Evolutionary conservation across 2,113 vertebrate species (phyloP), one percentile per base, ranked within the genome.

Genomic region (Amphiprion percula): DNA sequence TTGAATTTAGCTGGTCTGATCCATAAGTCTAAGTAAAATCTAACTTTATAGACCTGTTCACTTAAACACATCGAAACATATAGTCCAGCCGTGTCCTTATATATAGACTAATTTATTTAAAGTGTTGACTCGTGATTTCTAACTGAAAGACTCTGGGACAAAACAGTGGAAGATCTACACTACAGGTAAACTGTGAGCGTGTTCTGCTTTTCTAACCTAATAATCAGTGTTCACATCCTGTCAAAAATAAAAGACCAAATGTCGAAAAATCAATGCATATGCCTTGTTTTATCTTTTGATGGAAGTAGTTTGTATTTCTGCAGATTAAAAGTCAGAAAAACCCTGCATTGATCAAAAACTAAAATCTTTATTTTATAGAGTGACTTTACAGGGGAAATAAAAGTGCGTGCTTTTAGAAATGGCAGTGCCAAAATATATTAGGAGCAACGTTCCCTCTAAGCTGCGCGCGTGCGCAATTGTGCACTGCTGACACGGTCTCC

Each of bases 201-300:
- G 71, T 49, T 75, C 47, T 33, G 68, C 52, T 68, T 83, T 77
- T 83, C 54, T 80, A 77, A 74, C 55, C 54, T 61, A 4, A 65
- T 23, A 46, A 73, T 37, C 33, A 58, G 62, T 68, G 74, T 63
- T 61, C 33, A 64, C 50, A 76, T 2, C 2, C 50, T 62, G 54
- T 77, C 12, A 41, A 47, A 64, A 77, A 77, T 77, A 77, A 85
- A 82, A 76, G 41, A 41, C 23, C 21, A 33, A 47, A 14, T 41
- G 58, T 17, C 76, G 44, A 14, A n/a, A 61, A 72, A 9, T 46
- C 7, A 4, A 24, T 53, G 1, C 2, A 11, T 1, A 1, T 39
- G 46, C 16, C 26, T 64, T 15, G 1, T 59, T 49, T 39, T 33
- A 5, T 72, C 24, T 46, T 37, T 2, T 33, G 19, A 54, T 77